A percentile compares a stretch with the other conserved stretches of the same genome.
phyloP scores from a whole-genome alignment of 2,888 invertebrate genomes.

The Cheiracanthium punctorium region DNA sequence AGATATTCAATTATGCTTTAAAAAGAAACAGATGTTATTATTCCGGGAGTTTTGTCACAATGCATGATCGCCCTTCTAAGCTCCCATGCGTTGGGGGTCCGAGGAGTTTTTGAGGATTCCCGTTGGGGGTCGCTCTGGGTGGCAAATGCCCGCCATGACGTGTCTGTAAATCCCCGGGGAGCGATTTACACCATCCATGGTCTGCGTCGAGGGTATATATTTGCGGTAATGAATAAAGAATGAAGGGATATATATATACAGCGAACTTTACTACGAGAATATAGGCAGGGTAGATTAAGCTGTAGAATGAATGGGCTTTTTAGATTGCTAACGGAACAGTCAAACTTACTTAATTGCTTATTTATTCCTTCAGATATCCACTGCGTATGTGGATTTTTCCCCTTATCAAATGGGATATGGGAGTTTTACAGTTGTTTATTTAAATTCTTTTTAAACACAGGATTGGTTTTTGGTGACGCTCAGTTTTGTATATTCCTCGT shows the following conservation, averaged over 20 bases:
- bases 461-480: too few relatives aligned
- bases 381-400: too few relatives aligned
- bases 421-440: too few relatives aligned
- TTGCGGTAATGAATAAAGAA: conserved; percentile 2
- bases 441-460: too few relatives aligned
- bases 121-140: conserved; percentile 35
- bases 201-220: conserved; percentile 5
- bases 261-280: too few relatives aligned
- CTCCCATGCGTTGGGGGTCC: background rate
- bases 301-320: too few relatives aligned
- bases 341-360: too few relatives aligned
- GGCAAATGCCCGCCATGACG: conserved; percentile 55
- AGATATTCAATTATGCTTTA: background rate
- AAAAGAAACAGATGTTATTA: conserved; percentile 2
- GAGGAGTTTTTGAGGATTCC: background rate
- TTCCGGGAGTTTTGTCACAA: background rate
- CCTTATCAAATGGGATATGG: too few relatives aligned
- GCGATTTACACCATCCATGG: conserved; percentile 40
- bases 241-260: too few relatives aligned
- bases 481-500: too few relatives aligned
- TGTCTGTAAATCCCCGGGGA: conserved; percentile 55
- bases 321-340: background rate
- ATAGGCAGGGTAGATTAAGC: too few relatives aligned
- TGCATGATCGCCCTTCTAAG: background rate
- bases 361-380: too few relatives aligned